phyloP scores from a whole-genome alignment of 2,888 invertebrate genomes.

The Drosophila lacicola region DNA sequence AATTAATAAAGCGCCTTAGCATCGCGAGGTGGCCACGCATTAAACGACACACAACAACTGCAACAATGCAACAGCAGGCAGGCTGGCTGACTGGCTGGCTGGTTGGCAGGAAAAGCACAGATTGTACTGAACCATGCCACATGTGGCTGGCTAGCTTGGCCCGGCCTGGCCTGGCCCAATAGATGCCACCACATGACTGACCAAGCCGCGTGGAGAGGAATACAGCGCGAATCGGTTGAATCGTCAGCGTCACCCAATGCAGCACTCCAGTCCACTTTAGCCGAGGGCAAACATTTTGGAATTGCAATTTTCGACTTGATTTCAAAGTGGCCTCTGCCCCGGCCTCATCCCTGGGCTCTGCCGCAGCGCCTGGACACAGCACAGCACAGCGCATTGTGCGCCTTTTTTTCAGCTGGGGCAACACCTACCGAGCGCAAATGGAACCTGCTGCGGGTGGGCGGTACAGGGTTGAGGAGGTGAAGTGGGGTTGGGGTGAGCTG shows the following conservation, averaged over 20 bases:
- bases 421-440: slow-evolving; percentile 73
- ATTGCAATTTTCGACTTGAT: slow-evolving; percentile 81
- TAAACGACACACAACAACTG: slow-evolving; percentile 66
- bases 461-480: slow-evolving; percentile 8
- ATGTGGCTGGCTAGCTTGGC: slow-evolving; percentile 41
- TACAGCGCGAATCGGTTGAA: slow-evolving; percentile 18
- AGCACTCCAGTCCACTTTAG: slow-evolving; percentile 62
- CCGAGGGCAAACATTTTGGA: slow-evolving; percentile 80
- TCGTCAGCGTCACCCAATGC: slow-evolving; percentile 39
- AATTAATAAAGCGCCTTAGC: slow-evolving; percentile 73
- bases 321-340: slow-evolving; percentile 65
- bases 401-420: slow-evolving; percentile 47
- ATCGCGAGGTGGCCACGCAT: slow-evolving; percentile 73
- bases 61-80: slow-evolving; percentile 56
- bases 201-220: slow-evolving; percentile 26
- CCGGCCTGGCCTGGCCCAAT: slow-evolving; percentile 39
- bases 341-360: background rate
- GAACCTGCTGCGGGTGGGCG: slow-evolving; percentile 67
- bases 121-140: slow-evolving; percentile 45
- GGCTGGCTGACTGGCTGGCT: background rate
- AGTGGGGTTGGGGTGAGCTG: background rate
- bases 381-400: slow-evolving; percentile 21
- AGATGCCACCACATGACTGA: slow-evolving; percentile 76
- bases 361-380: background rate
- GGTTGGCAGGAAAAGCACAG: slow-evolving; percentile 20